Percentiles rank a stretch among this genome's conserved stretches.
Conservation (phyloP, 2,888 invertebrate genomes). For the Meiosimyza platycephala region DNA sequence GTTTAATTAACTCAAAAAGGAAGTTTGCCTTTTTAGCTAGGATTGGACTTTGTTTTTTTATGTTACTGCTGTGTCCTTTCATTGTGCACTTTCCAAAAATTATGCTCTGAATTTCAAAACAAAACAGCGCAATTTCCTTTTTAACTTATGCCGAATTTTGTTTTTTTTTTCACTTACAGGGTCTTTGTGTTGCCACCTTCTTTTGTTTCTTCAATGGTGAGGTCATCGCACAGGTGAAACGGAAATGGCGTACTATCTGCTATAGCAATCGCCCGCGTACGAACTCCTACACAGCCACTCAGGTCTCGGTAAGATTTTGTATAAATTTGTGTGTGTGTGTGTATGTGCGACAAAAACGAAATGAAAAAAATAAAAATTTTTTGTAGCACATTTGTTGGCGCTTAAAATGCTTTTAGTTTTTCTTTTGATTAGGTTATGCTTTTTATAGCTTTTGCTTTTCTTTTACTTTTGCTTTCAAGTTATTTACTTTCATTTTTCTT, state of each 20-base stretch:
- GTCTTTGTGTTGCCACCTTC: slow-evolving; percentile 89
- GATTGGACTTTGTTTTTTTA: neutral
- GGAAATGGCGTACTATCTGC: slow-evolving; percentile 81
- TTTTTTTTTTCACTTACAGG: slow-evolving; percentile 70
- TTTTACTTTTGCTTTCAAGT: slow-evolving; percentile 3
- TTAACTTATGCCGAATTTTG: slow-evolving; percentile 4
- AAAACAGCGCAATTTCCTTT: neutral
- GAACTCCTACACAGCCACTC: slow-evolving; percentile 87
- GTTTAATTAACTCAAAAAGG: slow-evolving; percentile 10
- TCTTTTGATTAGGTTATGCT: slow-evolving; percentile 11
- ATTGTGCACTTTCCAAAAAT: neutral
- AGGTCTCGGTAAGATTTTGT: slow-evolving; percentile 82
- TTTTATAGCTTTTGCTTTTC: neutral
- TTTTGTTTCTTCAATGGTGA: slow-evolving; percentile 97
- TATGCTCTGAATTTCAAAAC: neutral
- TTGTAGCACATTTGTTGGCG: neutral
- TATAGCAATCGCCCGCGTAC: slow-evolving; percentile 78
- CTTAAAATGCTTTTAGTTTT: slow-evolving; percentile 13
- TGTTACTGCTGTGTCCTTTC: neutral
- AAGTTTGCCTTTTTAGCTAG: slow-evolving; percentile 24
- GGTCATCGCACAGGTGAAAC: slow-evolving; percentile 87
- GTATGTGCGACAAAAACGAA: neutral
- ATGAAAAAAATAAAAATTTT: neutral
- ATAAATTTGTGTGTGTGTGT: slow-evolving; percentile 44
- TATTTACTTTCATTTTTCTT: slow-evolving; percentile 16